Evolutionary conservation across 2,888 invertebrate species (phyloP).

Genomic region (Drosophila koepferae): DNA sequence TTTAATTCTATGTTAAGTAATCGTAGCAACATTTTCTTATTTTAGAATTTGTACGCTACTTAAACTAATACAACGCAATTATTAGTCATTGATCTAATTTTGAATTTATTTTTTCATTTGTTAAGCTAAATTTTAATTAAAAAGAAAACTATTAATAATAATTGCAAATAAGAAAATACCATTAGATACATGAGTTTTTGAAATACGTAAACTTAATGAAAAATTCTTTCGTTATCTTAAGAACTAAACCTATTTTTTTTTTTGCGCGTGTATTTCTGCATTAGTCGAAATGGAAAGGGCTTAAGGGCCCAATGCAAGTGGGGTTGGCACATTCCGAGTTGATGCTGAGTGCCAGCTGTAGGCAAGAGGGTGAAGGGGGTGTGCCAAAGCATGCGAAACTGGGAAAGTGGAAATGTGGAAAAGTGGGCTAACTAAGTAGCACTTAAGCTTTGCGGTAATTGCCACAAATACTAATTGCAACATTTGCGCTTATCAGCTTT

Average conservation of each 20-base stretch:
- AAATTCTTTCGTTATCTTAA: background rate
- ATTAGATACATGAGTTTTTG: background rate
- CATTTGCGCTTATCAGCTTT: constrained; percentile 30
- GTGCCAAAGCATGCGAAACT: background rate
- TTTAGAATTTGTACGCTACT: no score
- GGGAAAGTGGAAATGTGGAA: background rate
- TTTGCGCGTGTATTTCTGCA: constrained; percentile 5
- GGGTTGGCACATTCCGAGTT: constrained; percentile 10
- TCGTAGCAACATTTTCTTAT: no score
- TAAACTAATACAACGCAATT: no score
- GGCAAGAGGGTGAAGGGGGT: background rate
- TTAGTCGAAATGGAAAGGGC: constrained; percentile 1
- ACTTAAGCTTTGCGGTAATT: constrained; percentile 29
- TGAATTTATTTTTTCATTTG: no score
- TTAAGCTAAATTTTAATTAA: no score
- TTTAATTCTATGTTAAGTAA: no score
- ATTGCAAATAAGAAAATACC: no score
- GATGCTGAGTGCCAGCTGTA: background rate
- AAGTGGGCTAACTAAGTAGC: constrained; percentile 3
- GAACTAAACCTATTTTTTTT: background rate
- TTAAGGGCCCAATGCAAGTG: constrained; percentile 11
- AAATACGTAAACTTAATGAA: background rate
- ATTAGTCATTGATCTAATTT: no score
- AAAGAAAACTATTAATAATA: no score
- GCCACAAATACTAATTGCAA: constrained; percentile 32